Base-by-base conservation (phyloP, 2,113 vertebrate genomes). In the Salminus brasiliensis region DNA sequence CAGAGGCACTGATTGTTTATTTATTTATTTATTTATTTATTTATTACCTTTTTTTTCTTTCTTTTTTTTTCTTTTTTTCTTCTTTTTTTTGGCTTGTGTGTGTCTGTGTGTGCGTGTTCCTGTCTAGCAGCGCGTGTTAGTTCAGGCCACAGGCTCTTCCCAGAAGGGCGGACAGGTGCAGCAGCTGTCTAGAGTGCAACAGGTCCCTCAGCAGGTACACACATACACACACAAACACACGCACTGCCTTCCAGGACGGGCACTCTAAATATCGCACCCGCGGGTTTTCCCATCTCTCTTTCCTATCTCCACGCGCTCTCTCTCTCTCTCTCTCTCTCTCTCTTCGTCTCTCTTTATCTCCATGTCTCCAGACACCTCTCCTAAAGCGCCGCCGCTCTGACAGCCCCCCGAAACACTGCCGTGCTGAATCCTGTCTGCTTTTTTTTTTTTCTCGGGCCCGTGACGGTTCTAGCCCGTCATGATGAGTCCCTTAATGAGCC, bases 191-290 rank as follows among this genome's bases (percentile, higher is more conserved):
- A 94, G 97, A 87, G 94, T 94, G 12, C 95, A 97, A 90, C 97
- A 96, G 90, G 95, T 95, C 77, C 93, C 95, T 80, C 96, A 95
- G 86, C 97, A 98, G 97, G 97, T 99, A 93, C 94, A 96, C 88
- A 90, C 75, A 41, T 72, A 47, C 62, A 68, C 45, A 68, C 63
- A 30, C 78, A 88, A 77, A 72, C 78, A 84, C 85, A 73, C 86
- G 84, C 79, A 73, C 81, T 84, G 55, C 16, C 57, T 41, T 9
- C 23, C n/a, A 45, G 43, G 12, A 69, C 41, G 63, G 63, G 45
- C 65, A 29, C 16, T 74, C 36, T 63, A 71, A 63, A 63, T 67
- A 59, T 52, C 53, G 34, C 55, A 63, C 67, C 52, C 68, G 52
- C 70, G 30, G 41, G 32, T 36, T 11, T 25, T 41, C 11, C 60